Evolutionary conservation across 2,797 vertebrate genomes (phyloP).

Genomic region (Acanthurus tractus): DNA sequence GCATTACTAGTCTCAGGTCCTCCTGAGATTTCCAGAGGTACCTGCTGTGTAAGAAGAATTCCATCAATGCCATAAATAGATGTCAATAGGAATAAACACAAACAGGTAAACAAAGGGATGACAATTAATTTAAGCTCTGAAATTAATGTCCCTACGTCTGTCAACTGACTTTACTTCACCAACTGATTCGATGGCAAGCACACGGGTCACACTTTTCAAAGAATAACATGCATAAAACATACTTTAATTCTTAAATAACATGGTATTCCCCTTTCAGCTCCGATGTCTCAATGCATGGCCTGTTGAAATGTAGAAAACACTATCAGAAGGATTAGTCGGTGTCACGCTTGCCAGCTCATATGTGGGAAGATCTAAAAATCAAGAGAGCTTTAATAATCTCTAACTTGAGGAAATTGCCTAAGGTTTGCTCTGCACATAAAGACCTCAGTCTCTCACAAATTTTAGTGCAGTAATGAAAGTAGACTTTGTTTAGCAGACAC

Average conservation of each 20-base stretch:
- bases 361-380: slow-evolving; percentile 57
- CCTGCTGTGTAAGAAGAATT: slow-evolving; percentile 37
- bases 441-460: slow-evolving; percentile 42
- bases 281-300: slow-evolving; percentile 29
- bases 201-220: slow-evolving; percentile 8
- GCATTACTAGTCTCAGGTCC: slow-evolving; percentile 55
- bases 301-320: slow-evolving; percentile 49
- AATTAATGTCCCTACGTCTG: not conserved
- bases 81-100: not conserved
- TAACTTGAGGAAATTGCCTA: slow-evolving; percentile 53
- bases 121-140: not conserved
- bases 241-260: slow-evolving; percentile 22
- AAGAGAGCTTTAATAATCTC: slow-evolving; percentile 35
- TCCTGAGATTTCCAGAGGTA: slow-evolving; percentile 62
- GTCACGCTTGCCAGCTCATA: slow-evolving; percentile 43
- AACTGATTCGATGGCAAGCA: slow-evolving; percentile 27
- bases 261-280: slow-evolving; percentile 30
- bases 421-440: slow-evolving; percentile 51
- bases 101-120: not conserved
- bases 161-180: not conserved
- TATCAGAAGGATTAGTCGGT: slow-evolving; percentile 49
- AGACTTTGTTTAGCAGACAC: slow-evolving; percentile 63
- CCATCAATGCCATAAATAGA: slow-evolving; percentile 11
- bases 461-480: slow-evolving; percentile 59
- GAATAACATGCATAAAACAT: slow-evolving; percentile 8